phyloP scores from a whole-genome alignment of 2,797 vertebrate genomes.

The Synaphobranchus kaupii region DNA sequence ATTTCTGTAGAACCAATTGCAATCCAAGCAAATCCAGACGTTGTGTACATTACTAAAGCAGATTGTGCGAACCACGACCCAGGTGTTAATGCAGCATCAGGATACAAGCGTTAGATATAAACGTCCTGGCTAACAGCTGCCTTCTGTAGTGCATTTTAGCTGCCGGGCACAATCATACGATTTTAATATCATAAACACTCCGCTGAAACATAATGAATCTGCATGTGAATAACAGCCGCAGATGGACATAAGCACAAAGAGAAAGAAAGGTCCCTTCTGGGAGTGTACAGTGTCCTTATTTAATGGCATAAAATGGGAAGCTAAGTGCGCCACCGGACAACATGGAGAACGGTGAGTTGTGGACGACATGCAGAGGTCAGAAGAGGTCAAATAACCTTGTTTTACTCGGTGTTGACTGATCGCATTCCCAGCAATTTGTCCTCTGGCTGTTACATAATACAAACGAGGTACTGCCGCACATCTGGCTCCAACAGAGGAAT shows the following conservation, averaged over 20 bases:
- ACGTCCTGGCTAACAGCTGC: background rate
- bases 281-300: background rate
- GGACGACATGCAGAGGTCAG: background rate
- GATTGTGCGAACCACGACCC: background rate
- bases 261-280: background rate
- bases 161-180: background rate
- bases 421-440: too few relatives aligned
- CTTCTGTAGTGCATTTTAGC: background rate
- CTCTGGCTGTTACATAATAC: background rate
- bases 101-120: background rate
- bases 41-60: background rate
- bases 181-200: background rate
- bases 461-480: background rate
- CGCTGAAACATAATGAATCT: background rate
- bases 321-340: background rate
- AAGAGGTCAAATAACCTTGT: background rate
- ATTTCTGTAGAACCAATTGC: background rate
- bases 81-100: background rate
- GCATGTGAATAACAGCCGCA: background rate
- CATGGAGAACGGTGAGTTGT: background rate
- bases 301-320: background rate
- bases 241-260: background rate
- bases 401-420: background rate
- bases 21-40: background rate
- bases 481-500: constrained; percentile 1